Evolutionary conservation across 2,797 vertebrate genomes (phyloP).

Genomic region (Bryconaethiops microstoma): DNA sequence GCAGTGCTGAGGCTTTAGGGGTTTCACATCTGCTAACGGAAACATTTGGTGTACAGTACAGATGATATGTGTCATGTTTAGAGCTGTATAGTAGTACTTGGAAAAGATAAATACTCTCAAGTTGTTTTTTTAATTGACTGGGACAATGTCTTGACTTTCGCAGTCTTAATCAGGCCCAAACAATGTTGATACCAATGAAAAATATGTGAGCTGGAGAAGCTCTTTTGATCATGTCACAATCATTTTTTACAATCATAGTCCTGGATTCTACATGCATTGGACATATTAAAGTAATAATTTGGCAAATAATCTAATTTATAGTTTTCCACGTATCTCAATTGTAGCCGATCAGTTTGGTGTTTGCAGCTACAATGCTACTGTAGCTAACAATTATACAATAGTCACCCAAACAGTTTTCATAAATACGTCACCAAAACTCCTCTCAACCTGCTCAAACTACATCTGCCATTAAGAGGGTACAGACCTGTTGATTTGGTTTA

Average conservation of each 20-base stretch:
- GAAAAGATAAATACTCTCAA: neutral
- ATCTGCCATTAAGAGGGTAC: no score
- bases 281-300: neutral
- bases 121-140: neutral
- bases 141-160: neutral
- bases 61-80: neutral
- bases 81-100: neutral
- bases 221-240: no score
- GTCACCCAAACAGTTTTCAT: no score
- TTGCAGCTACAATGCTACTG: no score
- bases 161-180: neutral
- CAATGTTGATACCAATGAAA: neutral
- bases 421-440: no score
- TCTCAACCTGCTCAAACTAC: no score
- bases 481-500: no score
- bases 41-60: neutral
- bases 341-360: no score
- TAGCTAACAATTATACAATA: no score
- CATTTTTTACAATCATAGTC: neutral
- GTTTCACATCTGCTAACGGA: conserved; percentile 23
- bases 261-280: neutral
- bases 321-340: no score
- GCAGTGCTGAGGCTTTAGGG: conserved; percentile 48
- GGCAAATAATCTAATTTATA: no score
- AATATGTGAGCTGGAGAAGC: neutral